A percentile compares a stretch with the other conserved stretches of the same genome.
These are phyloP conservation scores for Bungarus multicinctus DNA, from an alignment of 2,113 vertebrate genomes.

Conservation along the genomic window DNA sequence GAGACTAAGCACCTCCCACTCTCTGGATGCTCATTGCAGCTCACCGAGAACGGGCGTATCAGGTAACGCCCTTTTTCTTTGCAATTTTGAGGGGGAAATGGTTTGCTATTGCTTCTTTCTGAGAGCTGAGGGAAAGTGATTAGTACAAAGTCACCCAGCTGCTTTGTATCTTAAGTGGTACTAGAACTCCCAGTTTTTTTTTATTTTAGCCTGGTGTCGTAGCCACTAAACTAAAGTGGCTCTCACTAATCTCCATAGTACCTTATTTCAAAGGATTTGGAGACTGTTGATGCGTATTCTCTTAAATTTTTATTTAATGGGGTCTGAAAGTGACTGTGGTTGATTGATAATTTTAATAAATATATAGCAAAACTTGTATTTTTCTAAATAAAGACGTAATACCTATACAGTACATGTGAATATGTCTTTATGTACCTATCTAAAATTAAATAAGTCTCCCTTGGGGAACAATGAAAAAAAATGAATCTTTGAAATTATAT, in stretches of 20 bases:
- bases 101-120: background rate
- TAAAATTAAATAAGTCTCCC: background rate
- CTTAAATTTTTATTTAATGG: background rate
- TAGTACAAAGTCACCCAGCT: background rate
- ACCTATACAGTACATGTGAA: background rate
- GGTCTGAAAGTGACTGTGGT: background rate
- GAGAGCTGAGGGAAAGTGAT: background rate
- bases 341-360: background rate
- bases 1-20: too few species aligned
- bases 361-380: background rate
- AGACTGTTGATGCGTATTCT: background rate
- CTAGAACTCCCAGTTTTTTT: background rate
- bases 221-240: background rate
- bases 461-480: background rate
- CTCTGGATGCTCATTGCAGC: too few species aligned
- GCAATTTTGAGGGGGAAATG: too few species aligned
- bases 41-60: too few species aligned
- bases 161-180: background rate
- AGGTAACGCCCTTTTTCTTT: too few species aligned
- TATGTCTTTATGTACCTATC: background rate
- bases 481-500: background rate
- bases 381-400: background rate
- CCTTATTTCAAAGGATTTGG: background rate
- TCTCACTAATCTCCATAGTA: background rate
- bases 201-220: background rate